Evolutionary conservation across 2,888 invertebrate genomes (phyloP), one percentile per base, ranked within the genome.

Genomic region (Pseudeuparius sepicola): DNA sequence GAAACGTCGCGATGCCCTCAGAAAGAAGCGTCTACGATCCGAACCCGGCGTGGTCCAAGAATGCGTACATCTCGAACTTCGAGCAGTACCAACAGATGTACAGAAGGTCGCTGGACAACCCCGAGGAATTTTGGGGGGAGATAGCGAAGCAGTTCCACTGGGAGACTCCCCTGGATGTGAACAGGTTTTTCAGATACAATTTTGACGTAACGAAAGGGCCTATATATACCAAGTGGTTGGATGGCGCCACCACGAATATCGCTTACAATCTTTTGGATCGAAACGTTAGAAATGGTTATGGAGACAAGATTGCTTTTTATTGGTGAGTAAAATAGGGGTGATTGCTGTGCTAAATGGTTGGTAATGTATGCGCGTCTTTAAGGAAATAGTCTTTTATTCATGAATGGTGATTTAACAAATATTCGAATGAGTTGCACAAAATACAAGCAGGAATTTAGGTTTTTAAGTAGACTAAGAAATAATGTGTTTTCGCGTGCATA

Each of bases 221-320:
- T 7, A 80, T 98, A 49, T 86, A 73, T 51, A 81, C 90, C 27
- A 89, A 87, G 63, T 98, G 93, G 87, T 78, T 98, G 80, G 84
- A 88, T 53, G 96, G 92, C 6, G 88, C 88, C 3, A 78, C 82
- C 20, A 97, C 96, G 24, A 98, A 98, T 62, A 78, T 97, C 44
- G 89, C 88, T 59, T 98, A 92, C 65, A 98, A 98, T 67, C 71
- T 89, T 32, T 67, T 98, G 49, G 97, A 98, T 64, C 75, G 87
- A 43, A 87, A 92, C 62, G 78, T 98, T 34, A 75, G 84, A 53
- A 83, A 79, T 49, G 93, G 93, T 10, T 66, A 81, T 42, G 94
- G 90, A 15, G 87, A 93, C 52, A 87, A 82, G 60, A 73, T 93
- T 43, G 94, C 94, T 12, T 96, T 80, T 65, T 90, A 88, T 61